Evolutionary conservation across 2,113 vertebrate species (phyloP).

Genomic region (Pseudorhombus dupliciocellatus): DNA sequence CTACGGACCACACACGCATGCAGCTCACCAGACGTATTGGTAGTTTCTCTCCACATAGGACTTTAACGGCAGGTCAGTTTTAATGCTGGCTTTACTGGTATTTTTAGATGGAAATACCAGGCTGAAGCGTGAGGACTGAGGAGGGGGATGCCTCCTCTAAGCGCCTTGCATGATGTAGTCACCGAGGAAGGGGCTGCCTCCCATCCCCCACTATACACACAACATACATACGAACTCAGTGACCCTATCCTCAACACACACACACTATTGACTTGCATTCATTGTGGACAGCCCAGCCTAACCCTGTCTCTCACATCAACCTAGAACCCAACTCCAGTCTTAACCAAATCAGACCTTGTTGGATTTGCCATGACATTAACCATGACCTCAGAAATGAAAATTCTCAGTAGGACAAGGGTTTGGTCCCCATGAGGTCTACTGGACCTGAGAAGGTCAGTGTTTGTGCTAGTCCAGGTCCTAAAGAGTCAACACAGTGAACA

Average conservation of each 20-base stretch:
- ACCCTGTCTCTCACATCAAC: too few relatives aligned
- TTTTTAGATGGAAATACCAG: constrained; percentile 41
- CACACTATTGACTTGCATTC: not conserved
- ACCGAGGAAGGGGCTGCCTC: constrained; percentile 12
- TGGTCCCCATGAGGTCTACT: not conserved
- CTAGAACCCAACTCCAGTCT: not conserved
- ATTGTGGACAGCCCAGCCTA: not conserved
- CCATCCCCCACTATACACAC: constrained; percentile 65
- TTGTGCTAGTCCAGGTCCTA: not conserved
- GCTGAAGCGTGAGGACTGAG: constrained; percentile 16
- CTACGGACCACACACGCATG: not conserved
- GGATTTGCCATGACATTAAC: not conserved
- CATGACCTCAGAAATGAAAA: too few relatives aligned
- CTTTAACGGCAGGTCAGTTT: not conserved
- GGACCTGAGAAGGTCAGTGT: too few relatives aligned
- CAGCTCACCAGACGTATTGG: not conserved
- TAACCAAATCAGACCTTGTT: not conserved
- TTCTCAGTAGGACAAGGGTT: not conserved
- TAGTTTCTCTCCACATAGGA: constrained; percentile 1
- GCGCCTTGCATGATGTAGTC: constrained; percentile 11
- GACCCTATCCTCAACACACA: constrained; percentile 17
- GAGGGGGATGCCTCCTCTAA: constrained; percentile 26
- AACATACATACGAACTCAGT: constrained; percentile 55
- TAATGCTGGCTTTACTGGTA: constrained; percentile 21
- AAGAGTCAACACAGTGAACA: not conserved